Conservation (phyloP, 2,797 vertebrate genomes). For the Rhabdomys pumilio region DNA sequence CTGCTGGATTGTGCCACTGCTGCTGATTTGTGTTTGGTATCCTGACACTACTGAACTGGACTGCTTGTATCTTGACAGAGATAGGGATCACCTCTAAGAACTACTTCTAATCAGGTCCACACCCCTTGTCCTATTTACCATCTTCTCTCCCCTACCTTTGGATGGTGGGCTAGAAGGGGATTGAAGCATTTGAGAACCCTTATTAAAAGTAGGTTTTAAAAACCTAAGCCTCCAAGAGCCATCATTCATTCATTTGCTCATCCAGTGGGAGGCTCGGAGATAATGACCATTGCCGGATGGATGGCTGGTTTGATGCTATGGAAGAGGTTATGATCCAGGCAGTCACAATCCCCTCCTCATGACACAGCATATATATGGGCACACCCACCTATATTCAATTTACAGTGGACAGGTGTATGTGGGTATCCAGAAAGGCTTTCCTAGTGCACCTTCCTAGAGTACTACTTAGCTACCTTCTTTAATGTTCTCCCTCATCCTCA, state of each 20-base stretch:
- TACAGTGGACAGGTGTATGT: background rate
- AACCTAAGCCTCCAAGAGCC: background rate
- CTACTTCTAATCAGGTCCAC: too few relatives aligned
- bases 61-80: too few relatives aligned
- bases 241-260: background rate
- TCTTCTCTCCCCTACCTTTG: too few relatives aligned
- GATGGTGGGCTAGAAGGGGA: too few relatives aligned
- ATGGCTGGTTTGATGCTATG: background rate
- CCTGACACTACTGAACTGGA: too few relatives aligned
- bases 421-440: constrained; percentile 5
- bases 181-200: too few relatives aligned
- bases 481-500: background rate
- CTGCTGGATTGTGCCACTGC: too few relatives aligned
- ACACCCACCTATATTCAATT: background rate
- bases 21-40: too few relatives aligned
- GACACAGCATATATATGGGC: background rate
- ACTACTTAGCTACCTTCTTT: background rate
- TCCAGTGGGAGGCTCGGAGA: background rate
- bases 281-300: background rate
- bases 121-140: too few relatives aligned
- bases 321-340: background rate
- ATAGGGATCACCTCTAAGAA: too few relatives aligned
- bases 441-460: background rate
- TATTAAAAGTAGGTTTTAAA: too few relatives aligned
- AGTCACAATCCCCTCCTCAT: background rate